A percentile compares a stretch with the other conserved stretches of the same genome.
These are phyloP conservation scores for Caenorhabditis uteleia DNA, from an alignment of 2,888 invertebrate genomes.

Conservation along the genomic window DNA sequence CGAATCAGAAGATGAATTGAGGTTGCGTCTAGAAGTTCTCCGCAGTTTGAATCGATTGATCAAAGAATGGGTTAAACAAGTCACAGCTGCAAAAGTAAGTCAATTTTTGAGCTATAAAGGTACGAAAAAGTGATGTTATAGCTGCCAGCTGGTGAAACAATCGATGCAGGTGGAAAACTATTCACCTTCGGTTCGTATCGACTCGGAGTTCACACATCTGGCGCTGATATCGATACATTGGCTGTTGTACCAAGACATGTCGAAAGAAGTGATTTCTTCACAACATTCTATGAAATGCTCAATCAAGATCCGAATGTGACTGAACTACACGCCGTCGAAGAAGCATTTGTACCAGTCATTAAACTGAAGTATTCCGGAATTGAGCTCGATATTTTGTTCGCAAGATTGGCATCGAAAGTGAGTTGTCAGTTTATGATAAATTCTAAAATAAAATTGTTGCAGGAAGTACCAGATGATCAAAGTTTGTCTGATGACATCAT, in stretches of 20 bases:
- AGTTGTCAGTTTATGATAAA: background rate
- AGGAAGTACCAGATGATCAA: conserved; percentile 78
- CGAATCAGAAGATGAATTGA: conserved; percentile 64
- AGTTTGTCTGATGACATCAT: conserved; percentile 89
- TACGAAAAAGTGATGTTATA: background rate
- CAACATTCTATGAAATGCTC: conserved; percentile 89
- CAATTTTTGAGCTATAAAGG: background rate
- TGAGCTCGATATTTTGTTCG: conserved; percentile 95
- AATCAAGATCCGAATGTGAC: conserved; percentile 76
- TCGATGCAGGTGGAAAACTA: conserved; percentile 90
- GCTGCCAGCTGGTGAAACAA: conserved; percentile 86
- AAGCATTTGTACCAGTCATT: conserved; percentile 98
- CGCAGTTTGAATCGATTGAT: conserved; percentile 86
- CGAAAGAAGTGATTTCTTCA: conserved; percentile 89
- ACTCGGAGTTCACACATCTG: conserved; percentile 89
- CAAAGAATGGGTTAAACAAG: conserved; percentile 89
- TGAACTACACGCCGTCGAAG: conserved; percentile 83
- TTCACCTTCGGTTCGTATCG: conserved; percentile 98
- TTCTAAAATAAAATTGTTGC: background rate
- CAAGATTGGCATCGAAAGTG: conserved; percentile 89
- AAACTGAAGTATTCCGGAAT: conserved; percentile 98
- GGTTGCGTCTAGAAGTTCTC: conserved; percentile 71
- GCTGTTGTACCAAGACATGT: conserved; percentile 97
- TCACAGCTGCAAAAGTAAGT: conserved; percentile 77
- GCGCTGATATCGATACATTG: conserved; percentile 97